Evolutionary conservation across 2,888 invertebrate genomes (phyloP).

Genomic region (Tinea semifulvella): DNA sequence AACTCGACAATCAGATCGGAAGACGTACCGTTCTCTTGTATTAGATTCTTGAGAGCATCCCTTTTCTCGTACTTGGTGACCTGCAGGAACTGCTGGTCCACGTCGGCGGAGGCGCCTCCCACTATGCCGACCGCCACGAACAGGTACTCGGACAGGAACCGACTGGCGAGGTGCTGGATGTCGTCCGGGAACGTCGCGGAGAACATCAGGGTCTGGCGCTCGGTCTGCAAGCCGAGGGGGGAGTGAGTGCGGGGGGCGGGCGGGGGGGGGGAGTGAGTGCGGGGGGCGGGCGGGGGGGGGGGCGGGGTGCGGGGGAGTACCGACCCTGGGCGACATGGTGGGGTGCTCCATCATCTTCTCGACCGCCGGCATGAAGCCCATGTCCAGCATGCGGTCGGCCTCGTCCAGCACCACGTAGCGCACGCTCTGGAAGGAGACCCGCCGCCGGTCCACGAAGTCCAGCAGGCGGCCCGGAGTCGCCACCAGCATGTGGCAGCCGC

Average conservation of each 20-base stretch:
- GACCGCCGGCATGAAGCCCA: slow-evolving; percentile 98
- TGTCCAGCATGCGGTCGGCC: slow-evolving; percentile 99
- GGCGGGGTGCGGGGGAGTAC: too few relatives aligned
- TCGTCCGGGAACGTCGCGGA: slow-evolving; percentile 99
- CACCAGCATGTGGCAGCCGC: slow-evolving; percentile 94
- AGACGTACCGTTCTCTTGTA: too few relatives aligned
- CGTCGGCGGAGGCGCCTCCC: slow-evolving; percentile 92
- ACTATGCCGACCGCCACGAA: slow-evolving; percentile 92
- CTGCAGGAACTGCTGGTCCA: slow-evolving; percentile 80
- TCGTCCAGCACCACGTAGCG: slow-evolving; percentile 95
- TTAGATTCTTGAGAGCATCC: slow-evolving; percentile 73
- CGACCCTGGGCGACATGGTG: slow-evolving; percentile 86
- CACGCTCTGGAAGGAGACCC: slow-evolving; percentile 88
- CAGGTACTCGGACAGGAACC: slow-evolving; percentile 82
- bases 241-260: too few relatives aligned
- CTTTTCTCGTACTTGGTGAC: slow-evolving; percentile 79
- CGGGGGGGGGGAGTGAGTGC: too few relatives aligned
- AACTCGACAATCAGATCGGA: too few relatives aligned
- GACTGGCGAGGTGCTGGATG: slow-evolving; percentile 85
- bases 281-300: too few relatives aligned
- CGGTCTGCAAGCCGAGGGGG: slow-evolving; percentile 27
- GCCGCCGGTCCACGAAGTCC: slow-evolving; percentile 93
- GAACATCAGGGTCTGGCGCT: slow-evolving; percentile 98
- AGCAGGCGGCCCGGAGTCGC: slow-evolving; percentile 97
- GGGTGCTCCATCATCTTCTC: slow-evolving; percentile 82